These are phyloP conservation scores for Muntiacus muntjak DNA, from an alignment of 2,113 vertebrate genomes.

Conservation along the genomic window DNA sequence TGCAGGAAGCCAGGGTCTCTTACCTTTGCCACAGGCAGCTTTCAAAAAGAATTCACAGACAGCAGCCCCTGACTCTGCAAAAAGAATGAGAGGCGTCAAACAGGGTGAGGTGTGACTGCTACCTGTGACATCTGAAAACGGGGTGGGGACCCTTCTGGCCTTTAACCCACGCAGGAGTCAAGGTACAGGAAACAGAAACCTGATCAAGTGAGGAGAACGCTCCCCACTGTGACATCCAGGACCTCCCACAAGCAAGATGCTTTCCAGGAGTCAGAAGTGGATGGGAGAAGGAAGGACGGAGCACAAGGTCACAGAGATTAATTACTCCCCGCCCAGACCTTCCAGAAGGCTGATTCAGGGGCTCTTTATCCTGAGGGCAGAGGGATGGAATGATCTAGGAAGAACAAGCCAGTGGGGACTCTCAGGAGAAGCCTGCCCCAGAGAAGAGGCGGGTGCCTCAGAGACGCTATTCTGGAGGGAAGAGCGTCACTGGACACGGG, in stretches of 20 bases:
- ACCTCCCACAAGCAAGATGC: neutral
- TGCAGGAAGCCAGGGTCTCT: neutral
- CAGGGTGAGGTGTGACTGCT: neutral
- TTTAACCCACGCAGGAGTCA: neutral
- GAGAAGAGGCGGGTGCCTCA: neutral
- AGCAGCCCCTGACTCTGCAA: slow-evolving; percentile 94
- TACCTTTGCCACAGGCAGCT: slow-evolving; percentile 96
- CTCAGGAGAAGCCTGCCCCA: neutral
- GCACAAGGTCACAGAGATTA: neutral
- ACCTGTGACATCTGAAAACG: neutral
- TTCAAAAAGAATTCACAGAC: slow-evolving; percentile 98
- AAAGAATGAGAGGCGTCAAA: slow-evolving; percentile 32
- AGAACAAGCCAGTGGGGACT: neutral
- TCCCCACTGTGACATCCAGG: neutral
- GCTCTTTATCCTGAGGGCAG: neutral
- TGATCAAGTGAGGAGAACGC: neutral
- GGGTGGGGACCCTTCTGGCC: neutral
- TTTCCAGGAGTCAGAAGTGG: neutral
- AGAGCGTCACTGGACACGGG: neutral
- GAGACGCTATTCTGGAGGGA: neutral
- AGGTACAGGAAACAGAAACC: neutral
- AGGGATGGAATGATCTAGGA: neutral
- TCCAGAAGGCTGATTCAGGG: neutral
- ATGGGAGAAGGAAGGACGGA: neutral
- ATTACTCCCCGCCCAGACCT: neutral